A percentile compares a stretch with the other conserved stretches of the same genome.
Evolutionary conservation across 2,888 invertebrate genomes (phyloP).

Genomic region (Caenorhabditis sp.): DNA sequence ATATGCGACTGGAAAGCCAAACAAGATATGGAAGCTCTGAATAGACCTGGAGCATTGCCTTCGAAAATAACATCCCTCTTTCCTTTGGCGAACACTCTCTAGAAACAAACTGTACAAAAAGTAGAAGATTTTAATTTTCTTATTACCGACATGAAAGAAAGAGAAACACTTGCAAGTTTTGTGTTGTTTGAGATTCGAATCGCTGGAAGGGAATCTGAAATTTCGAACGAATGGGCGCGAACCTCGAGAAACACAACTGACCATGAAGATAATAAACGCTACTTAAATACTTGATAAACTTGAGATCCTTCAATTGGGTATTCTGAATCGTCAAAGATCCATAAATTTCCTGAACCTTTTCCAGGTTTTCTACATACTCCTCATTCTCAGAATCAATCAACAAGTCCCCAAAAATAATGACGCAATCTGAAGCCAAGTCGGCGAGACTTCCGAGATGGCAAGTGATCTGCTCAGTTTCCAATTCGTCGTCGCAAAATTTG

Average conservation of each 20-base stretch:
- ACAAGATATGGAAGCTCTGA: slow-evolving; percentile 2
- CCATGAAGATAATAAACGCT: slow-evolving; percentile 6
- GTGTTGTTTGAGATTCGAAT: slow-evolving; percentile 7
- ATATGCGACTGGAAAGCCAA: not conserved
- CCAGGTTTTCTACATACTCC: slow-evolving; percentile 15
- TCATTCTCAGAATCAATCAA: slow-evolving; percentile 19
- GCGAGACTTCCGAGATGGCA: slow-evolving; percentile 1
- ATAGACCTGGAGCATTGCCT: not conserved
- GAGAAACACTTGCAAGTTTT: not conserved
- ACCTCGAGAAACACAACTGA: not conserved
- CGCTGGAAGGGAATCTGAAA: slow-evolving; percentile 23
- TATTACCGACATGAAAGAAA: not conserved
- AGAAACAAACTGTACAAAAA: not conserved
- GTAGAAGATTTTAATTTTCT: not conserved
- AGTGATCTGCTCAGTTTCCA: not conserved
- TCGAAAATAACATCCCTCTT: slow-evolving; percentile 2
- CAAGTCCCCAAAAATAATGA: slow-evolving; percentile 11
- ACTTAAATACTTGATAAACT: not conserved
- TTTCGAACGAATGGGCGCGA: not conserved
- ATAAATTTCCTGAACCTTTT: not conserved
- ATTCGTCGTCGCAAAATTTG: slow-evolving; percentile 8
- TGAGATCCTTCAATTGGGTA: not conserved
- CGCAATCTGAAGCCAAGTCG: slow-evolving; percentile 10
- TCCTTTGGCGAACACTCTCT: slow-evolving; percentile 2
- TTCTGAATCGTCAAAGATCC: slow-evolving; percentile 34